These are phyloP conservation scores for Ceratina calcarata DNA, from an alignment of 1,140 invertebrate species.

Conservation along the genomic window DNA sequence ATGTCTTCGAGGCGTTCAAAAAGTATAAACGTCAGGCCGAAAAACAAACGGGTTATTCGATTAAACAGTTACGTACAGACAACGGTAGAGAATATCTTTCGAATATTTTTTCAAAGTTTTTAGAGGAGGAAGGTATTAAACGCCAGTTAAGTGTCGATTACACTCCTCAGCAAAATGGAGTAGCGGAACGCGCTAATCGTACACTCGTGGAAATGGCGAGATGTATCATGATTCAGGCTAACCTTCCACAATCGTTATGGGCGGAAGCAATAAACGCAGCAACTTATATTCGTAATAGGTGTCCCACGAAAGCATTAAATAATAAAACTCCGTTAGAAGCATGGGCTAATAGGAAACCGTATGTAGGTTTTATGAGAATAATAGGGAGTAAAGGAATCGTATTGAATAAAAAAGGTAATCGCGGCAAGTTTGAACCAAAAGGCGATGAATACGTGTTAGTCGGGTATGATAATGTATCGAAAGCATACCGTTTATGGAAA, in stretches of 20 bases:
- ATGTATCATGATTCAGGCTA: too few relatives aligned
- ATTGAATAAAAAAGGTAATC: slow-evolving; percentile 48
- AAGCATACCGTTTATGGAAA: slow-evolving; percentile 33
- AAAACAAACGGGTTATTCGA: neutral
- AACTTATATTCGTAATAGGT: slow-evolving; percentile 61
- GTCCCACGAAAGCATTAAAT: slow-evolving; percentile 56
- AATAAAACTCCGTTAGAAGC: slow-evolving; percentile 50
- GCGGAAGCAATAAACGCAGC: neutral
- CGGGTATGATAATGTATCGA: neutral
- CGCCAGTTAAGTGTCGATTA: slow-evolving; percentile 52
- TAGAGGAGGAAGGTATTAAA: slow-evolving; percentile 10
- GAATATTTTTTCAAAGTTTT: neutral
- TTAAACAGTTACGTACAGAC: slow-evolving; percentile 11
- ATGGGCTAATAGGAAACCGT: slow-evolving; percentile 33
- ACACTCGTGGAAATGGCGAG: too few relatives aligned
- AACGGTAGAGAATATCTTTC: slow-evolving; percentile 24
- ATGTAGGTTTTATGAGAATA: slow-evolving; percentile 56
- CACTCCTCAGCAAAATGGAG: slow-evolving; percentile 71
- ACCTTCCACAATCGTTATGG: too few relatives aligned
- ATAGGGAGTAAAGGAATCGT: slow-evolving; percentile 62
- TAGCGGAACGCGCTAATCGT: too few relatives aligned
- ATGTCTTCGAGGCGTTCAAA: neutral
- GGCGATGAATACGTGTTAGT: slow-evolving; percentile 28
- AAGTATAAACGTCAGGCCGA: neutral
- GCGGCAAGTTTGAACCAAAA: slow-evolving; percentile 58